Percentiles rank a stretch among this genome's conserved stretches.
Conservation (phyloP, 2,888 invertebrate species). For the Hirtodrosophila duncani region DNA sequence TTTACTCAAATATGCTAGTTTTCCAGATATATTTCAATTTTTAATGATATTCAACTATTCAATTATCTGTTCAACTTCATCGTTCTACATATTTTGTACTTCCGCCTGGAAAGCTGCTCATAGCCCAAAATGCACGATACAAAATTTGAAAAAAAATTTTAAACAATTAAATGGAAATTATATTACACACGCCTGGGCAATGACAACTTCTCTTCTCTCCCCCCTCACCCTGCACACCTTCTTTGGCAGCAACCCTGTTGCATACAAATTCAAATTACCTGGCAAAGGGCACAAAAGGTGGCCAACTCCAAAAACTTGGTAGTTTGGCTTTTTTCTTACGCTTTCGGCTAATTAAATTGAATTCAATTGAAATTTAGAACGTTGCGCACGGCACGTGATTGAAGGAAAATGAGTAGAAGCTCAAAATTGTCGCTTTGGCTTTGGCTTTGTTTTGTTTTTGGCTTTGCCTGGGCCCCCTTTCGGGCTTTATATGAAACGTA, state of each 20-base stretch:
- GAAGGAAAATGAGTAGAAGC: conserved; percentile 20
- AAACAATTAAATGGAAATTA: conserved; percentile 67
- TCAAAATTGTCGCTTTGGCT: conserved; percentile 22
- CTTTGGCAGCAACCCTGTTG: conserved; percentile 26
- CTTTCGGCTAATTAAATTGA: conserved; percentile 68
- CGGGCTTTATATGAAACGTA: conserved; percentile 57
- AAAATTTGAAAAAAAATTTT: conserved; percentile 17
- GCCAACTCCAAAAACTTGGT: conserved; percentile 1
- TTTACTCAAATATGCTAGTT: no score
- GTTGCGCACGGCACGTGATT: conserved; percentile 67
- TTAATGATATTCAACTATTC: no score
- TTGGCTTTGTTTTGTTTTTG: conserved; percentile 19
- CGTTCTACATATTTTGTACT: no score
- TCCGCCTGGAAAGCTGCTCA: no score
- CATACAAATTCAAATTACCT: conserved; percentile 57
- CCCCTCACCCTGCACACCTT: conserved; percentile 15
- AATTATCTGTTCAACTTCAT: no score
- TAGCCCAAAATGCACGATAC: conserved; percentile 11
- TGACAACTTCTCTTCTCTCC: conserved; percentile 12
- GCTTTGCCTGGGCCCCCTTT: conserved; percentile 39
- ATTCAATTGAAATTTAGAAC: conserved; percentile 73
- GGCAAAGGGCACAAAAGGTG: conserved; percentile 31
- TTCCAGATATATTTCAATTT: no score
- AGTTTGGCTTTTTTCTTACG: conserved; percentile 52
- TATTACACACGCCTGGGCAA: conserved; percentile 45